Evolutionary conservation across 2,888 invertebrate species (phyloP), one percentile per base, ranked within the genome.

Genomic region (Hypercompe scribonia): DNA sequence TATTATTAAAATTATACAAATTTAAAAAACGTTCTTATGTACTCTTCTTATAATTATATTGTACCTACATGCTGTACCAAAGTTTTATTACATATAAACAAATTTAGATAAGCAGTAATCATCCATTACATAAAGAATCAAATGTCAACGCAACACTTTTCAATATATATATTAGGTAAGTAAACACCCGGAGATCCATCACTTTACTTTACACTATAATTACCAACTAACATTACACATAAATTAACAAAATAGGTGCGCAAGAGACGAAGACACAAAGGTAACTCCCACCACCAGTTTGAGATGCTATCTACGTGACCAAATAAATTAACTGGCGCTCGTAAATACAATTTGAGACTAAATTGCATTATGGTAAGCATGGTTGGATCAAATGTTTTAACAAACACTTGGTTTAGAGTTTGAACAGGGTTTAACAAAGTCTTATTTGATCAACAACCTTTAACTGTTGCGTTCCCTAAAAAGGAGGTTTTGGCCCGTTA

Each of bases 291-390:
- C 78, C 78, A 69, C 18, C 71, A 36, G 65, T 71, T 80, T 42
- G 65, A 81, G 83, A 84, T 84, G 71, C 24, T 76, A 83, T 83
- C 81, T 68, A 76, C 34, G 69, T 81, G 81, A 81, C 78, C 75
- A 75, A 82, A 77, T 76, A 75, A 78, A 75, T 82, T 80, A 77
- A 68, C 50, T 33, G 33, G 75, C 81, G 72, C 81, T 78, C 80
- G n/a, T n/a, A n/a, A n/a, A n/a, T 78, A 81, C 69, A 80, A 75
- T 68, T 64, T 65, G 73, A 76, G 78, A 83, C 81, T 83, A 83
- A 77, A 79, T 82, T 70, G 34, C 18, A 75, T 79, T 79, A 75
- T 73, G 76, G 71, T 65, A 65, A 81, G 78, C 69, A 50, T 66
- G 74, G 73, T 75, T 71, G 39, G 15, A 33, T 70, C 24, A 68